A percentile compares a stretch with the other conserved stretches of the same genome.
These are phyloP conservation scores for Apamea anceps DNA, from an alignment of 2,888 invertebrate genomes.

Conservation along the genomic window DNA sequence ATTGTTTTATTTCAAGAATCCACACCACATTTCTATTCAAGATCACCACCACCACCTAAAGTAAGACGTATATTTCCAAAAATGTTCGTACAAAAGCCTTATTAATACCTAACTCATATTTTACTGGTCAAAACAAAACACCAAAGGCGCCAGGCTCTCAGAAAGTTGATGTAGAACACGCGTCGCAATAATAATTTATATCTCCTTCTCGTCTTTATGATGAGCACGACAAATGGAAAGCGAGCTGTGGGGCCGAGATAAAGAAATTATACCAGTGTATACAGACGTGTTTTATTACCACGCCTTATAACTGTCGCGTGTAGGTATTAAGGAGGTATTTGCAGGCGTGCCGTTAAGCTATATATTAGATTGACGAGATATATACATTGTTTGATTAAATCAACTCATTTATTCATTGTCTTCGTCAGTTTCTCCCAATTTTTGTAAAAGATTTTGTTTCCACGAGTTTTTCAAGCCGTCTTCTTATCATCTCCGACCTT, in stretches of 20 bases:
- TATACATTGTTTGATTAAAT: slow-evolving; percentile 8
- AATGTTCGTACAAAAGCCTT: slow-evolving; percentile 2
- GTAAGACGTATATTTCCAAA: not conserved
- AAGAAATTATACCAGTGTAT: slow-evolving; percentile 84
- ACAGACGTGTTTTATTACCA: slow-evolving; percentile 61
- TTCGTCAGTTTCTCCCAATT: slow-evolving; percentile 7
- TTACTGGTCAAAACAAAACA: slow-evolving; percentile 56
- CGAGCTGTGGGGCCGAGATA: slow-evolving; percentile 83
- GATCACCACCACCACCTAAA: not conserved
- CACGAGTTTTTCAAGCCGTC: not conserved
- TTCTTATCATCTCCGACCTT: slow-evolving; percentile 23
- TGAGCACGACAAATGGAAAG: slow-evolving; percentile 83
- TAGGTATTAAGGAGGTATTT: slow-evolving; percentile 46
- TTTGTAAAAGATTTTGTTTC: slow-evolving; percentile 15
- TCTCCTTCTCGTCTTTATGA: slow-evolving; percentile 79
- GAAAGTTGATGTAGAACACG: slow-evolving; percentile 66
- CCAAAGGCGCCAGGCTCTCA: slow-evolving; percentile 40
- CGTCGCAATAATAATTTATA: slow-evolving; percentile 81
- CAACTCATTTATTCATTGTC: not conserved
- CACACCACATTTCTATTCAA: not conserved
- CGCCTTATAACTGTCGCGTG: slow-evolving; percentile 50
- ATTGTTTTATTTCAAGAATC: not conserved
- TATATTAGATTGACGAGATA: slow-evolving; percentile 20
- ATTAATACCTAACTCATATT: slow-evolving; percentile 26
- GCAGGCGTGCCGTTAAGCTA: slow-evolving; percentile 7